Evolutionary conservation across 2,113 vertebrate genomes (phyloP).

Genomic region (Callipepla squamata): DNA sequence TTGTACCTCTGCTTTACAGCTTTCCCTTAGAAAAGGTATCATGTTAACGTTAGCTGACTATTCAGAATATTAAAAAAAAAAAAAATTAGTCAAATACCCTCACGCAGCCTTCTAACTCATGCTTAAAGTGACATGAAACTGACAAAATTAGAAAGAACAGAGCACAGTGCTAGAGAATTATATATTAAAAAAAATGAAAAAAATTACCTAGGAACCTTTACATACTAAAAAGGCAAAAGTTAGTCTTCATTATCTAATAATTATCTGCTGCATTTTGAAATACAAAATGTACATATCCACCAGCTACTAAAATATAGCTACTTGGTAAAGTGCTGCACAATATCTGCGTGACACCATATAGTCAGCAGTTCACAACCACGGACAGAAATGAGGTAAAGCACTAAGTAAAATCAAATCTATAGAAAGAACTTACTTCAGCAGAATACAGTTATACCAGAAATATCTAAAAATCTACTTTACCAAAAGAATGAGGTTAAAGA

Average conservation of each 20-base stretch:
- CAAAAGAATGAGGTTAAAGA: background rate
- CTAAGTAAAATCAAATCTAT: background rate
- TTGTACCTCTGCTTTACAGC: background rate
- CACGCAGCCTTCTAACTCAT: too few species aligned
- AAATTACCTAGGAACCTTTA: background rate
- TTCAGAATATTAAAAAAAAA: background rate
- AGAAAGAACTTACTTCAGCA: background rate
- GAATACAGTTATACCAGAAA: background rate
- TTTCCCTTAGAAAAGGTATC: background rate
- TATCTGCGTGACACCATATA: background rate
- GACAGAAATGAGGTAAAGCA: background rate
- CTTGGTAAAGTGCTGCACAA: background rate
- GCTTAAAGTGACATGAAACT: background rate
- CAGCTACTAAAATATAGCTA: background rate
- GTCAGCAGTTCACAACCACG: background rate
- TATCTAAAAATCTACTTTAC: background rate
- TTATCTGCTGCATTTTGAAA: background rate
- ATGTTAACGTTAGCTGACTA: background rate
- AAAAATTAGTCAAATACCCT: too few species aligned
- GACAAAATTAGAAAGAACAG: background rate
- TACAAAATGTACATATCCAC: background rate
- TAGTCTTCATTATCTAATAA: background rate
- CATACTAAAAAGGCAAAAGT: background rate
- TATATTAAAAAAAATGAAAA: background rate
- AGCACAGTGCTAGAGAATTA: background rate